Base-by-base conservation (phyloP, 2,113 vertebrate species). In the Suncus etruscus region DNA sequence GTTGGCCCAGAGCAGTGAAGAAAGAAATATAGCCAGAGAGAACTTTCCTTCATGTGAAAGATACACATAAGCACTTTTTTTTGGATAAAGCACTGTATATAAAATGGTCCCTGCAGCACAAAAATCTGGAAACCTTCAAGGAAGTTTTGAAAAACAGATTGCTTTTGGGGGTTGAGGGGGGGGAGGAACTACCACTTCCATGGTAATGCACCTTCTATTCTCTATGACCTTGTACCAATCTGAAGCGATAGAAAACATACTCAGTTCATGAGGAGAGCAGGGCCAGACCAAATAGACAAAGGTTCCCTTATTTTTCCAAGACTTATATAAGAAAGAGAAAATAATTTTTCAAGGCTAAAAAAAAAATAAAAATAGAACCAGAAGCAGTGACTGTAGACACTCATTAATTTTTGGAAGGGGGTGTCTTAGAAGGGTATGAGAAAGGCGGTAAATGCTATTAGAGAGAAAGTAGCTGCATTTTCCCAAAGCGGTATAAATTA, bases 401-500 rank as follows among this genome's bases (percentile, higher is more conserved):
- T 96, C 95, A 86, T 84, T 95, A 39, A 39, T 39, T 89, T 96
- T 86, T 82, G 95, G 89, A 96, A 94, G 94, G 65, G 93, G 54
- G 54, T 15, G 10, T 12, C 3, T 11, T 54, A 61, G 58, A 61
- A 8, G 58, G 18, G 7, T 16, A 20, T 16, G 96, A 79, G 91
- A 65, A 92, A 84, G 48, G 89, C 89, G 95, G 95, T 73, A 78
- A 95, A 96, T 95, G 95, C 96, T 94, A 77, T 77, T 92, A 95
- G 94, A 92, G 91, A 96, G 95, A 96, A 97, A 85, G 91, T 93
- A 97, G 96, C 89, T 93, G 96, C 90, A 86, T 74, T 96, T 98
- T 98, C 98, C 96, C 97, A 97, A 95, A 97, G 97, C 89, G n/a
- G 96, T 97, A 98, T 97, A 97, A 97, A 98, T 98, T 98, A 98